Evolutionary conservation across 2,797 vertebrate genomes (phyloP).

Genomic region (Muscicapa striata): DNA sequence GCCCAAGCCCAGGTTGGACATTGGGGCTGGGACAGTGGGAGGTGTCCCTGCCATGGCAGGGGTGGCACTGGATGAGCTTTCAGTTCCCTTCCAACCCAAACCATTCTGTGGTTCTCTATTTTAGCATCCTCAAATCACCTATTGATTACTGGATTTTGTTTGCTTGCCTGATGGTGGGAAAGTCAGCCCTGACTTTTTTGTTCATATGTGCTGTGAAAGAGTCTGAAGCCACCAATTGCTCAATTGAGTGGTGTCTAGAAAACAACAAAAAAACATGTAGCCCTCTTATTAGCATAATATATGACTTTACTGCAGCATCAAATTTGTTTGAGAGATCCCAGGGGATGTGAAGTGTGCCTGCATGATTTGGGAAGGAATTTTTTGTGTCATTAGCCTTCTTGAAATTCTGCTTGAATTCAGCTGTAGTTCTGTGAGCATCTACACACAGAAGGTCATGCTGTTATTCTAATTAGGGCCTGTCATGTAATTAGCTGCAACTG

Average conservation of each 20-base stretch:
- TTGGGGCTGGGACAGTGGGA: accelerated
- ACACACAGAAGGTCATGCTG: neutral
- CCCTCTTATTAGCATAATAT: neutral
- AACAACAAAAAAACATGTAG: neutral
- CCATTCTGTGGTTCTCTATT: neutral
- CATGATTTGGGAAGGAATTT: neutral
- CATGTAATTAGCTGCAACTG: neutral
- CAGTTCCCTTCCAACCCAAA: accelerated
- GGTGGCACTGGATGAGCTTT: accelerated
- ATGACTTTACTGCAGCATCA: neutral
- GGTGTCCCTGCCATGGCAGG: neutral
- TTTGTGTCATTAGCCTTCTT: neutral
- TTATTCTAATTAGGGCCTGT: neutral
- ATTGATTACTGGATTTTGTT: neutral
- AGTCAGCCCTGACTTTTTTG: neutral
- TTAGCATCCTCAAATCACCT: neutral
- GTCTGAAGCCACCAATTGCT: neutral
- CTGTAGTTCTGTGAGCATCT: neutral
- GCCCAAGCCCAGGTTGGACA: neutral
- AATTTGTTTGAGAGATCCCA: neutral
- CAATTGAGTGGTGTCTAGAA: neutral
- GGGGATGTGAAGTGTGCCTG: neutral
- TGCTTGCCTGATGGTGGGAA: neutral
- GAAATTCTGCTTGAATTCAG: neutral
- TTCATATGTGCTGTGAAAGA: neutral